Evolutionary conservation across 2,888 invertebrate genomes (phyloP).

Genomic region (Strigamia transsilvanica): DNA sequence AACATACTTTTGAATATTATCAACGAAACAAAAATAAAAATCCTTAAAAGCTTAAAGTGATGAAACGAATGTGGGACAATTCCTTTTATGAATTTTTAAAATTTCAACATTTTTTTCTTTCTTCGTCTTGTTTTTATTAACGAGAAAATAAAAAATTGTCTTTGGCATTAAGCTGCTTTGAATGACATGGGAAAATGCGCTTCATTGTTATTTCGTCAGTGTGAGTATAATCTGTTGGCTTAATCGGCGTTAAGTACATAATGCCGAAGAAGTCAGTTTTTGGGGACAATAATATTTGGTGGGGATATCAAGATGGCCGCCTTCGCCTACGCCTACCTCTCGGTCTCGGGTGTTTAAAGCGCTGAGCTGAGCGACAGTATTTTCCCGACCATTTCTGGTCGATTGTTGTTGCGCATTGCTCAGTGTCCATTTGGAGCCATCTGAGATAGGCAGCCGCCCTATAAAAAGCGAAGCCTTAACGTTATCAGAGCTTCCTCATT

Average conservation of each 20-base stretch:
- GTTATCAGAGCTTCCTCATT: slow-evolving; percentile 8
- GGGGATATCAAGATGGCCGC: not conserved
- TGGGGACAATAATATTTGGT: no score
- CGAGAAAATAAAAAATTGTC: no score
- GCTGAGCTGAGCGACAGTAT: not conserved
- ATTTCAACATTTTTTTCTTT: no score
- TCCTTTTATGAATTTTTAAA: no score
- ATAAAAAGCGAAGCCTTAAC: not conserved
- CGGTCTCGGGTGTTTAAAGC: not conserved
- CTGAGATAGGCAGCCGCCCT: not conserved
- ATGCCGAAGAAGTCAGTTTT: no score
- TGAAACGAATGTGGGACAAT: no score
- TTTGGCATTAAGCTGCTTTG: not conserved
- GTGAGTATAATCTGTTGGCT: not conserved
- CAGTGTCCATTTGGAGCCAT: slow-evolving; percentile 3
- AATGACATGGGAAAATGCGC: not conserved
- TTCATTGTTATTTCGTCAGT: not conserved
- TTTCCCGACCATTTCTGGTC: not conserved
- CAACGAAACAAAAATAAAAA: no score
- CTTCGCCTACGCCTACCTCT: no score
- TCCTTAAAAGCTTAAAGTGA: no score
- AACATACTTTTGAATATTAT: no score
- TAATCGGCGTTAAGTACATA: no score
- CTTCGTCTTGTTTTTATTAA: no score
- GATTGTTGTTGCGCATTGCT: not conserved